phyloP scores from a whole-genome alignment of 2,113 vertebrate genomes.

The Brachionichthys hirsutus region DNA sequence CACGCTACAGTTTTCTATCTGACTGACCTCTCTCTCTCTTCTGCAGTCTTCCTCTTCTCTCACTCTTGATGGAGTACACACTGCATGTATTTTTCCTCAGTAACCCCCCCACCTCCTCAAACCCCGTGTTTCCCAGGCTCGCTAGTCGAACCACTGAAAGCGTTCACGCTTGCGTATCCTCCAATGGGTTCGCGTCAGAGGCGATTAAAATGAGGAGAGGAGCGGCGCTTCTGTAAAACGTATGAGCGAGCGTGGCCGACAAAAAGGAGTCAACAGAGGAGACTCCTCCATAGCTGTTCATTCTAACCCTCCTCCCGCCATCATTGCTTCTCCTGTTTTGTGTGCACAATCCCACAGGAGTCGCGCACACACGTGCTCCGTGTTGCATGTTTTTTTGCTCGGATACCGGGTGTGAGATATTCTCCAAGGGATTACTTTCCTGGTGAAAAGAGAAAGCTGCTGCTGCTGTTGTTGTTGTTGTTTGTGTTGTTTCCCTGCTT shows the following conservation, averaged over 20 bases:
- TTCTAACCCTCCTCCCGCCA: constrained; percentile 19
- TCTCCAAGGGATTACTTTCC: constrained; percentile 51
- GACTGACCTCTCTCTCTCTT: constrained; percentile 46
- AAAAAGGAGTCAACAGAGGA: constrained; percentile 5
- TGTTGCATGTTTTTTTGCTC: constrained; percentile 2
- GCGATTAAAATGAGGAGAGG: constrained; percentile 38
- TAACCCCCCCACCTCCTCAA: constrained; percentile 22
- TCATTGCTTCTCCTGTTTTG: constrained; percentile 32
- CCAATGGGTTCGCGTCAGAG: constrained; percentile 42
- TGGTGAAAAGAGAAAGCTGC: constrained; percentile 45
- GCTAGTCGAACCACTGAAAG: constrained; percentile 23
- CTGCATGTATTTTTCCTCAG: constrained; percentile 50
- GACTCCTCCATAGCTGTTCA: constrained; percentile 5
- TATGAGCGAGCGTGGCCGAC: neutral
- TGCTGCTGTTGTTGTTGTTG: no score
- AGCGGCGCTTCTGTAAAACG: constrained; percentile 26
- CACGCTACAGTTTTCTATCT: constrained; percentile 63
- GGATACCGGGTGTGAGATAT: constrained; percentile 47
- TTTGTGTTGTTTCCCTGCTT: no score
- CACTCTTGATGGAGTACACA: constrained; percentile 51
- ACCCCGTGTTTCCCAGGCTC: constrained; percentile 52
- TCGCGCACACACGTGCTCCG: constrained; percentile 19
- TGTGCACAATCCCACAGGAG: constrained; percentile 2
- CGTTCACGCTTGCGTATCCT: constrained; percentile 35
- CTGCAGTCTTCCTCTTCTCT: constrained; percentile 30